Base-by-base conservation (phyloP, 2,113 vertebrate species). In the Aphyosemion australe region DNA sequence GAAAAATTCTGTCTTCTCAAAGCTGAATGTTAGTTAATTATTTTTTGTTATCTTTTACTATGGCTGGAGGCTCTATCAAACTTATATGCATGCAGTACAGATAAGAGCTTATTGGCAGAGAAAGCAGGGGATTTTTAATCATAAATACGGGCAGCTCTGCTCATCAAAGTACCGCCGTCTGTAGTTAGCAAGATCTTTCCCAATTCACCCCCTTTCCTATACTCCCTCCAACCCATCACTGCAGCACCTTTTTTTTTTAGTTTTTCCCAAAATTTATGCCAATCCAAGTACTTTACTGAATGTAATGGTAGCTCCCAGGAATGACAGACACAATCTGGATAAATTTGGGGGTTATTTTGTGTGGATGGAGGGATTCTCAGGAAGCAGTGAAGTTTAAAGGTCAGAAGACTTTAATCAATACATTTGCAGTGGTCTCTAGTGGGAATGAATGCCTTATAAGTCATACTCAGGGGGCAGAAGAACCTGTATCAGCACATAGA, bases 21-120 rank as follows among this genome's bases (percentile, higher is more conserved):
- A 92, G 87, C 87, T 74, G 85, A 92, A 88, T 90, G 89, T 89
- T 90, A 89, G 85, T 90, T 92, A 93, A 93, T 92, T 93, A 92
- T 93, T 93, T n/a, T 89, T 88, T 89, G 88, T 91, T 91, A 92
- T 92, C 90, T 92, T 87, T 61, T 70, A 69, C 87, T 78, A 77
- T 90, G 87, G 89, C 89, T 89, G 68, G 82, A 72, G 89, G 90
- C 83, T 68, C 90, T 91, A 90, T 91, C 92, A 92, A 88, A 85
- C 87, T 87, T 84, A 73, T 77, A 82, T 89, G 88, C 87, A 76
- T 82, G 85, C 85, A 87, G 78, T 55, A 61, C 65, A 90, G 92
- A 93, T 93, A 93, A 93, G 88, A 45, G 81, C 87, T 87, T 84
- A 85, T 89, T 86, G 83, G 86, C 79, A 83, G 82, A 82, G 76